Evolutionary conservation across 1,140 invertebrate species (phyloP).

Genomic region (Solenopsis fugax): DNA sequence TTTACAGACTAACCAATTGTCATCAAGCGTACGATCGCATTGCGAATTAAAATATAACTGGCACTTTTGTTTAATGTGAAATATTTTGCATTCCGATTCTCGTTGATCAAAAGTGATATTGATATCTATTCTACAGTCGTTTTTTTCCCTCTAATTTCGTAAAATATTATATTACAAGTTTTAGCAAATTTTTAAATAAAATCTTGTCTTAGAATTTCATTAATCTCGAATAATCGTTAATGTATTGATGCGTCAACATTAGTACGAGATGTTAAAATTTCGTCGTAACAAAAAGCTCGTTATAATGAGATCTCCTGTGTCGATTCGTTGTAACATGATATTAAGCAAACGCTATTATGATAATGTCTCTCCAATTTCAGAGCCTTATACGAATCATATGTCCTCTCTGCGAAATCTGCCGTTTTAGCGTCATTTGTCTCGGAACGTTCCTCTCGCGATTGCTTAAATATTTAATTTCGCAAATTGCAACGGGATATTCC

Average conservation of each 20-base stretch:
- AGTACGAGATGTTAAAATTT: slow-evolving; percentile 25
- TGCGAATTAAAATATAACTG: slow-evolving; percentile 33
- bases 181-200: background rate
- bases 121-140: slow-evolving; percentile 1
- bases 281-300: slow-evolving; percentile 3
- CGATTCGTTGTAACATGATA: slow-evolving; percentile 33
- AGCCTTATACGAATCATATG: slow-evolving; percentile 1
- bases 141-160: background rate
- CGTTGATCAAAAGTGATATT: slow-evolving; percentile 29
- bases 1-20: slow-evolving; percentile 59
- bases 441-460: slow-evolving; percentile 15
- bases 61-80: slow-evolving; percentile 43
- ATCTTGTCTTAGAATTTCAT: slow-evolving; percentile 22
- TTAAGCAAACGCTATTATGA: slow-evolving; percentile 37
- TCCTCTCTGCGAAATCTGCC: background rate
- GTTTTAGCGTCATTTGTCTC: slow-evolving; percentile 15
- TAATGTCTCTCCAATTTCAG: slow-evolving; percentile 44
- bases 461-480: slow-evolving; percentile 62
- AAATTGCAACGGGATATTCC: slow-evolving; percentile 56
- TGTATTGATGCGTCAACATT: slow-evolving; percentile 25
- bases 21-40: slow-evolving; percentile 26
- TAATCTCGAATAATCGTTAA: background rate
- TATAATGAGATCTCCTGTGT: background rate
- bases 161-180: slow-evolving; percentile 11
- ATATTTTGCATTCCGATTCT: slow-evolving; percentile 27